These are phyloP conservation scores for Connochaetes taurinus DNA, from an alignment of 2,113 vertebrate species.

Conservation along the genomic window DNA sequence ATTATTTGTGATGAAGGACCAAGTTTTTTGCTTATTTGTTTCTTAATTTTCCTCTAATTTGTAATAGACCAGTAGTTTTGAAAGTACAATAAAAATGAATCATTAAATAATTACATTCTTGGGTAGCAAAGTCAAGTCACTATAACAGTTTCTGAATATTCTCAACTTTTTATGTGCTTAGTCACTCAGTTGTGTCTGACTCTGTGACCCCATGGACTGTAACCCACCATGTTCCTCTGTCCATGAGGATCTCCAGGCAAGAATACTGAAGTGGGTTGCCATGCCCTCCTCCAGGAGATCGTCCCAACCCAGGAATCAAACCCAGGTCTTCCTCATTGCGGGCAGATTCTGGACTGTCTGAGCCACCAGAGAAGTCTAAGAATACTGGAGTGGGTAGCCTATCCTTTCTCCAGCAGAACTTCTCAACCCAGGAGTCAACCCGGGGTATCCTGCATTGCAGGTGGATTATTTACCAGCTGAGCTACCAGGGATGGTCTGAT, in stretches of 20 bases:
- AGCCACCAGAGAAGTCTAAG: neutral
- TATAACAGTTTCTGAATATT: neutral
- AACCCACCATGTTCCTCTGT: neutral
- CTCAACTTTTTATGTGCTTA: neutral
- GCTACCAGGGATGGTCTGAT: neutral
- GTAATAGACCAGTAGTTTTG: neutral
- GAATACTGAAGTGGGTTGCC: neutral
- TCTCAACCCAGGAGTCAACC: neutral
- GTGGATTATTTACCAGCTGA: neutral
- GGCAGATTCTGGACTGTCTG: neutral
- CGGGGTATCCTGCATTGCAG: neutral
- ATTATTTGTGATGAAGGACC: neutral
- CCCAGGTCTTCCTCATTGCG: neutral
- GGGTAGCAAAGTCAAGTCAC: neutral
- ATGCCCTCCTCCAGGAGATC: neutral
- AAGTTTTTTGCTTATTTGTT: neutral
- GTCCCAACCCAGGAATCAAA: neutral
- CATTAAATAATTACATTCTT: neutral
- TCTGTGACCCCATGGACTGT: neutral
- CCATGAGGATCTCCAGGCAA: neutral
- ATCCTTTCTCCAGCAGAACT: neutral
- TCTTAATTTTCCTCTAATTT: neutral
- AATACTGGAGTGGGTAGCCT: neutral
- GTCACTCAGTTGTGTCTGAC: neutral
- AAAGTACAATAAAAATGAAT: neutral